Base-by-base conservation (phyloP, 2,113 vertebrate genomes). In the Eclectus roratus region DNA sequence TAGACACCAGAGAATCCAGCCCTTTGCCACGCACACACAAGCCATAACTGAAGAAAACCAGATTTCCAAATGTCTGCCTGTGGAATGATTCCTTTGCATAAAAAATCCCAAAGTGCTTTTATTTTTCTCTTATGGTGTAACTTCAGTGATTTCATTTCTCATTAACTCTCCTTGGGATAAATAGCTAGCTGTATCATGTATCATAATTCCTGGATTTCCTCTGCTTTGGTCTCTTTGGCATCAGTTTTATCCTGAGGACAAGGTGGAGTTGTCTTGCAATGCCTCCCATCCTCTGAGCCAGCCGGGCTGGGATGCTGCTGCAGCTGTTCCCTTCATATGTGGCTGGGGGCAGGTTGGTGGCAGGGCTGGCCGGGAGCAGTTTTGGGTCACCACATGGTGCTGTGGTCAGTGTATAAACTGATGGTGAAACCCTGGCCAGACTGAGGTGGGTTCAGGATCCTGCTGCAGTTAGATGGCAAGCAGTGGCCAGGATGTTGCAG, bases 321-420 rank as follows among this genome's bases (percentile, higher is more conserved):
- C 50, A 37, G 52, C 63, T 85, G 50, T 31, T 35, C 18, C 27
- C 8, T 56, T 6, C 0, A 4, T 4, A 0, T 3, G 25, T 28
- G 43, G 21, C 43, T 1, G 3, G 47, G 79, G 71, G 4, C 0
- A 6, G 0, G 1, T 0, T 43, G 93, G 55, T 46, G 53, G 47
- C 61, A 16, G 35, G 35, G 47, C 35, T 39, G 76, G 18, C 65
- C 31, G 61, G 52, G 52, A 47, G 47, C 47, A 35, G 56, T 20
- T 84, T 33, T 61, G 56, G 63, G 49, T 44, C 60, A 29, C 46
- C 0, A 1, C 2, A 39, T 63, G 18, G 1, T 7, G 61, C 56
- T 2, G 3, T 33, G 82, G 52, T 63, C 63, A 69, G 79, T 1
- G 2, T 7, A 21, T 4, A 11, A 63, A 3, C 49, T 52, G 25